phyloP scores from a whole-genome alignment of 2,797 vertebrate genomes.

The Lacerta viridis region DNA sequence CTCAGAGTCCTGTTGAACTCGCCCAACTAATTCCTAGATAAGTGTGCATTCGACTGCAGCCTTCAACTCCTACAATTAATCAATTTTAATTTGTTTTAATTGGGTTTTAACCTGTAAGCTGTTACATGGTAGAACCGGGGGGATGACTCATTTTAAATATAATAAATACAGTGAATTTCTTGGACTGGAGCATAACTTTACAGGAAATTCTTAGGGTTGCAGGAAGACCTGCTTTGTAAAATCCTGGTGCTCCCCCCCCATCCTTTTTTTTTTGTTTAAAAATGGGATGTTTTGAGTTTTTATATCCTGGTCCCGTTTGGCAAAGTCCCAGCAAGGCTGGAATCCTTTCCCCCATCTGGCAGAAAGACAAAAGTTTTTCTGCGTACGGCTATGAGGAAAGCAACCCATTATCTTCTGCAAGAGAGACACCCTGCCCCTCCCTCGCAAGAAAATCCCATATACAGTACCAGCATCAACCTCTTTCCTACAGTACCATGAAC shows the following conservation, averaged over 20 bases:
- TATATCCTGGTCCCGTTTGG: slow-evolving; percentile 14
- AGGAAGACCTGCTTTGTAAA: slow-evolving; percentile 35
- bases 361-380: slow-evolving; percentile 8
- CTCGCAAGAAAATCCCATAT: background rate
- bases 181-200: background rate
- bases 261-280: background rate
- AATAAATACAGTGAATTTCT: slow-evolving; percentile 7
- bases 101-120: too few relatives aligned
- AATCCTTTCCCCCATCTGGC: background rate
- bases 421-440: too few relatives aligned
- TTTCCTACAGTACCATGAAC: background rate
- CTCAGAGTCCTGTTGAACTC: background rate
- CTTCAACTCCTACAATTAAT: background rate
- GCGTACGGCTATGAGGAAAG: background rate
- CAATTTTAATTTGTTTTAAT: background rate
- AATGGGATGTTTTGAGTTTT: slow-evolving; percentile 34
- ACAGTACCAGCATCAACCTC: too few relatives aligned
- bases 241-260: background rate
- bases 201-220: slow-evolving; percentile 24
- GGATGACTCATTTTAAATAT: background rate
- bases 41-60: background rate
- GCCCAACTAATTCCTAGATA: background rate
- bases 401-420: background rate
- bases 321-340: background rate
- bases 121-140: background rate